Evolutionary conservation across 2,113 vertebrate species (phyloP), one percentile per base, ranked within the genome.

Genomic region (Mustelus asterias): DNA sequence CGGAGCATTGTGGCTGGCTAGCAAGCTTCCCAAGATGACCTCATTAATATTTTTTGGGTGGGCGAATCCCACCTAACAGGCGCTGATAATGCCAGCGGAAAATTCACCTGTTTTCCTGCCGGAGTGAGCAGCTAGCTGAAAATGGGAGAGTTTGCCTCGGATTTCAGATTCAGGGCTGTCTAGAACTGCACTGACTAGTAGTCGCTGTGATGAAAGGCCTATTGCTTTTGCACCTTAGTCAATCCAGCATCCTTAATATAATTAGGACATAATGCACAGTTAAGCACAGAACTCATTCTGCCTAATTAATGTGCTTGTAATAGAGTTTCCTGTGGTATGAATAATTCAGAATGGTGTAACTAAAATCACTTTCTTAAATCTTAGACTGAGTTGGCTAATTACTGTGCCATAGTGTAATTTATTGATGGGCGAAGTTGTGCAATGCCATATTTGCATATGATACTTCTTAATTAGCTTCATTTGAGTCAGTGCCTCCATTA

Each of bases 251-350:
- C 89, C 16, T 65, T 37, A 33, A 93, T 93, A 3, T 93, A 24
- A 93, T 37, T 22, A 83, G 37, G 80, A 18, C 33, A 93, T 37
- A 93, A 22, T 93, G 16, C 60, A 63, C 88, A 60, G 29, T 29
- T 26, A 89, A 54, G 20, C 85, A 54, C 85, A 86, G 22, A 58
- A 33, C 11, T 26, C 24, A 37, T 65, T 93, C n/a, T 20, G n/a
- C 5, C n/a, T 65, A 93, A 93, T 93, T 93, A 65, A 41, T 93
- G 13, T 93, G 63, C 60, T 67, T 93, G 89, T 60, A 37, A 93
- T 65, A 65, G n/a, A 41, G n/a, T 93, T 93, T 37, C 33, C 33
- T 65, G 58, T 33, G 7, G 63, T n/a, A 67, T 93, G 60, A 93
- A 93, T 93, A 65, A 65, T 93, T 65, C 60, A 93, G 89, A n/a